Evolutionary conservation across 2,113 vertebrate species (phyloP).

Genomic region (Polyodon spathula): DNA sequence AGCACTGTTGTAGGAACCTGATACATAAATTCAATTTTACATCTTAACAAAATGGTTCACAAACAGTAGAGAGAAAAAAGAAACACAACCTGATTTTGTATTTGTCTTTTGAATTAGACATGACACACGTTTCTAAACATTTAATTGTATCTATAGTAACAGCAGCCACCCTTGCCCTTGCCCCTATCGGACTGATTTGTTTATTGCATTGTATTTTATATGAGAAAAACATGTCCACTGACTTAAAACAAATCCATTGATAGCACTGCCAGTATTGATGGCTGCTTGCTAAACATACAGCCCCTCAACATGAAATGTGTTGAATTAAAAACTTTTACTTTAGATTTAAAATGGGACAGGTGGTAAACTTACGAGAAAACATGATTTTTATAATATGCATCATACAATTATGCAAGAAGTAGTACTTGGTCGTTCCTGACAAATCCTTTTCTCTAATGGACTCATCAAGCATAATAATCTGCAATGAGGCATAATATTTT

Average conservation of each 20-base stretch:
- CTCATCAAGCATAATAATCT: not conserved
- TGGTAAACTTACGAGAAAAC: constrained; percentile 1
- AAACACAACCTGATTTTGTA: constrained; percentile 25
- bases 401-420: not conserved
- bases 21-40: constrained; percentile 41
- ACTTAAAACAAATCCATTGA: constrained; percentile 25
- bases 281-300: constrained; percentile 6
- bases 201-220: constrained; percentile 18
- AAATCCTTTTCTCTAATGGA: not conserved
- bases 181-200: not conserved
- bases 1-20: constrained; percentile 36
- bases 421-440: not conserved
- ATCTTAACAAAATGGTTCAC: constrained; percentile 49
- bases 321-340: not conserved
- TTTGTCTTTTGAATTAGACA: constrained; percentile 10
- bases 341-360: not conserved
- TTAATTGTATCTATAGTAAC: constrained; percentile 12
- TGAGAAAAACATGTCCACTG: constrained; percentile 7
- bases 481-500: not conserved
- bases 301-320: constrained; percentile 3
- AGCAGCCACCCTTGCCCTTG: not conserved
- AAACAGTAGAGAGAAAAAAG: constrained; percentile 14
- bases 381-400: not conserved
- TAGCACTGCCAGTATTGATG: constrained; percentile 17
- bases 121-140: constrained; percentile 9